Evolutionary conservation across 2,113 vertebrate genomes (phyloP).

Genomic region (Halichoerus grypus): DNA sequence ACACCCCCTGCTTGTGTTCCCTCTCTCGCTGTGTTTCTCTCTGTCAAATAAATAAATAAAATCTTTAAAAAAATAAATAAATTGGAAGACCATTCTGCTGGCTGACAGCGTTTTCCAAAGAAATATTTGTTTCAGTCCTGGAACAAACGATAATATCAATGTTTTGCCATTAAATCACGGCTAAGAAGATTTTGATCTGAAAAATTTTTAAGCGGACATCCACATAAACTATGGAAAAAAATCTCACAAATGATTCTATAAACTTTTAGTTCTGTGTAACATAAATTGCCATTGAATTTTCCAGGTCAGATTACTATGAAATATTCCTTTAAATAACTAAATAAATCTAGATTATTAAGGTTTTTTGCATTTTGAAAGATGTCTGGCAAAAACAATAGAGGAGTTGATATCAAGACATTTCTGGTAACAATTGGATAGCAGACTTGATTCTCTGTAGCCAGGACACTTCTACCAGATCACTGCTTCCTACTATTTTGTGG

Average conservation of each 20-base stretch:
- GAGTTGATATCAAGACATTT: not conserved
- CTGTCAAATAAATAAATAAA: no score
- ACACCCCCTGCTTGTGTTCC: no score
- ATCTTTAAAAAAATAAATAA: not conserved
- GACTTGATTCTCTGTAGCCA: not conserved
- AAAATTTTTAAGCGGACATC: not conserved
- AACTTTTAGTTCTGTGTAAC: not conserved
- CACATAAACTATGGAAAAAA: not conserved
- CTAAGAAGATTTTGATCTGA: not conserved
- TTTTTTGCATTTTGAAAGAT: not conserved
- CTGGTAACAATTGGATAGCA: not conserved
- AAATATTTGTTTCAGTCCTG: not conserved
- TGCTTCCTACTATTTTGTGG: not conserved
- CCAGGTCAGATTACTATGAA: not conserved
- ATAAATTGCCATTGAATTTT: not conserved
- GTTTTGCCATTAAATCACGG: not conserved
- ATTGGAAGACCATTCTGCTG: not conserved
- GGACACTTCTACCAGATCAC: not conserved
- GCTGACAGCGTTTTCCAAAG: not conserved
- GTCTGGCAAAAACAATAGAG: not conserved
- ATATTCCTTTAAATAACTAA: not conserved
- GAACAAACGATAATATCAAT: not conserved
- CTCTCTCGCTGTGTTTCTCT: no score
- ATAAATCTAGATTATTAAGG: not conserved
- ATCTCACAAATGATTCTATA: not conserved